Base-by-base conservation (phyloP, 2,113 vertebrate genomes). In the Columba janthina region DNA sequence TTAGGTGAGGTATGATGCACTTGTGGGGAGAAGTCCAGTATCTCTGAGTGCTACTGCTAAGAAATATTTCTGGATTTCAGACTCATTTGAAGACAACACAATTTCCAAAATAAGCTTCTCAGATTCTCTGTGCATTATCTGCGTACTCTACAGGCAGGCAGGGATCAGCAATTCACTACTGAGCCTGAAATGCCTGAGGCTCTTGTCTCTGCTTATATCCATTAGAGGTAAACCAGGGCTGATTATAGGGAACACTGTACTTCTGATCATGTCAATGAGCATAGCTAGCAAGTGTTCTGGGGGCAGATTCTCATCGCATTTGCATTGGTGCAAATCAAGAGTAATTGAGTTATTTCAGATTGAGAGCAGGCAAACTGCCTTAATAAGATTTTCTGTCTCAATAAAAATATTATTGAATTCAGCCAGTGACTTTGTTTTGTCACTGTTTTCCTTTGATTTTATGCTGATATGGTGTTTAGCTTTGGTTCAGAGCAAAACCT, bases 151-250 rank as follows among this genome's bases (percentile, higher is more conserved):
- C 80, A 50, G 56, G 57, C 95, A 79, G 86, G 54, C 66, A n/a
- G 54, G 36, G 54, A 91, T 91, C 76, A 75, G 77, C 84, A 87
- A 25, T 88, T 96, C 82, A 77, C 82, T 76, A 36, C 82, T 46
- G 76, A 93, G 93, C 61, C 76, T 88, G 88, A 88, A 93, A 67
- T 18, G 93, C 96, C 95, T 74, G 72, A 92, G 96, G 95, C 90
- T 94, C 84, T 95, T 97, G 94, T 96, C 94, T 95, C 85, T 94
- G 82, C 92, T 95, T 90, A 95, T 96, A 96, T 90, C 90, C 93
- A 91, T 96, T 95, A 96, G 94, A 96, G 88, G 91, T 94, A 96
- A 96, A 96, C 81, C 75, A 90, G 85, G 82, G 87, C 75, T 97
- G 93, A 96, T 97, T 95, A 93, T 5, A 88, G 69, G 72, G 78